A percentile compares a stretch with the other conserved stretches of the same genome.
phyloP scores from a whole-genome alignment of 2,888 invertebrate species.

The Odontocolon sp. region DNA sequence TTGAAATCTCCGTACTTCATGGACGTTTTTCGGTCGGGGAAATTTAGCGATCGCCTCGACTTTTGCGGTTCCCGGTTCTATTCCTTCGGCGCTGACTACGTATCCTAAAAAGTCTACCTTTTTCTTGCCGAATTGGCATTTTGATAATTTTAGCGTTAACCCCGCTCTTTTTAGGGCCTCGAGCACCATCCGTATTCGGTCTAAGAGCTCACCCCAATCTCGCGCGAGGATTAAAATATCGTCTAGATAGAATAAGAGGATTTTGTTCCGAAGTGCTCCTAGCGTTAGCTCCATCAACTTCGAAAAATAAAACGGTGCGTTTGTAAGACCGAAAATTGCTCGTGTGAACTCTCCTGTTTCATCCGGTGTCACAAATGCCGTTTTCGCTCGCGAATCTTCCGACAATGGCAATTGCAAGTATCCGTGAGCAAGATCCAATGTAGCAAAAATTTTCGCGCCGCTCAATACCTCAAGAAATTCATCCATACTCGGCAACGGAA shows the following conservation, averaged over 20 bases:
- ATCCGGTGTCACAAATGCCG: no score
- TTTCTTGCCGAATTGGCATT: slow-evolving; percentile 29
- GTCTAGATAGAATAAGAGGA: slow-evolving; percentile 56
- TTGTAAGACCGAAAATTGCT: slow-evolving; percentile 66
- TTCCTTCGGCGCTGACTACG: slow-evolving; percentile 5
- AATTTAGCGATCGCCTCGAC: slow-evolving; percentile 24
- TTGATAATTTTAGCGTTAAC: slow-evolving; percentile 28
- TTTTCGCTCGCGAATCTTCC: no score
- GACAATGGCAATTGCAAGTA: no score
- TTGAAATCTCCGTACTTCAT: slow-evolving; percentile 55
- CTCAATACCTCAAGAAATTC: slow-evolving; percentile 60
- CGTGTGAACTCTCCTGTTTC: no score
- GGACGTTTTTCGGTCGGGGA: slow-evolving; percentile 46
- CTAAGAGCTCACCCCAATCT: slow-evolving; percentile 64
- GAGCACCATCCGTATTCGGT: slow-evolving; percentile 62
- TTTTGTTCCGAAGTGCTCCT: neutral
- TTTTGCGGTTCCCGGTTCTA: slow-evolving; percentile 33
- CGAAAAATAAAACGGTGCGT: slow-evolving; percentile 64
- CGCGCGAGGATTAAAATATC: no score
- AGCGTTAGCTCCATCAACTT: neutral
- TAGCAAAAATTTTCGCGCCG: neutral
- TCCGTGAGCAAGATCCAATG: neutral
- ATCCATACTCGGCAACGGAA: slow-evolving; percentile 32
- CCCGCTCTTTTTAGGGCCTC: slow-evolving; percentile 51
- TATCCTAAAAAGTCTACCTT: slow-evolving; percentile 34